Evolutionary conservation across 37 sponge, comb jelly and placozoan genomes (phyloP), one percentile per base, ranked within the genome.

Genomic region (Halisarca cf. caerulea): DNA sequence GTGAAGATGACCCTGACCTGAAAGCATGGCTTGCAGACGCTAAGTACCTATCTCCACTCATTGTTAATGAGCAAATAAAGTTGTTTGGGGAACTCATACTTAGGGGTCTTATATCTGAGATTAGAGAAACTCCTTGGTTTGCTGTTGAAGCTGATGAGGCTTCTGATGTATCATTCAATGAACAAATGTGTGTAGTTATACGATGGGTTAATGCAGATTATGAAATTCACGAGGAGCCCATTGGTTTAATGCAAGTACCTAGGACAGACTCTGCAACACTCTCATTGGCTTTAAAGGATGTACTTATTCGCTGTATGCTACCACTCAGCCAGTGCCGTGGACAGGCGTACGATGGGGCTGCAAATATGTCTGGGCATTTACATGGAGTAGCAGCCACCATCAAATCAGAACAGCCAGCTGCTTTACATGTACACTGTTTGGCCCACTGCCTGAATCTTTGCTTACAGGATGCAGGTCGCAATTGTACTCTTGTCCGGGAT

Each of bases 291-390:
- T 38, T 90, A 11, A 90, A 86, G 70, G 83, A 85, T 58, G 33
- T 47, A 39, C 74, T 90, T 7, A 62, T 86, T 66, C 33, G 73
- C 45, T 80, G 77, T 18, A 43, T 41, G 18, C 44, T 89, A 38
- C 79, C 66, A 28, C 57, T 83, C 11, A 20, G 35, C 8, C 53
- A 66, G 40, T 79, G 88, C 40, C 25, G 88, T 11, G 89, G 85
- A 9, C 85, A 89, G 43, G 84, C 88, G 59, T 90, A 90, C 80
- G 88, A 86, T 68, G 87, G 91, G 20, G 83, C 87, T 7, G 33
- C 84, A 15, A 87, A 83, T 55, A 90, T 90, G 91, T 34, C 38
- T 17, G 87, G 91, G 5, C 80, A 85, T 21, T 45, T 70, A 27
- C 84, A 47, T 45, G 89, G 89, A 23, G 71, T 83, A 36, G 83